Conservation (phyloP, 92 coral and sea anemone genomes). For the Porites divaricata region DNA sequence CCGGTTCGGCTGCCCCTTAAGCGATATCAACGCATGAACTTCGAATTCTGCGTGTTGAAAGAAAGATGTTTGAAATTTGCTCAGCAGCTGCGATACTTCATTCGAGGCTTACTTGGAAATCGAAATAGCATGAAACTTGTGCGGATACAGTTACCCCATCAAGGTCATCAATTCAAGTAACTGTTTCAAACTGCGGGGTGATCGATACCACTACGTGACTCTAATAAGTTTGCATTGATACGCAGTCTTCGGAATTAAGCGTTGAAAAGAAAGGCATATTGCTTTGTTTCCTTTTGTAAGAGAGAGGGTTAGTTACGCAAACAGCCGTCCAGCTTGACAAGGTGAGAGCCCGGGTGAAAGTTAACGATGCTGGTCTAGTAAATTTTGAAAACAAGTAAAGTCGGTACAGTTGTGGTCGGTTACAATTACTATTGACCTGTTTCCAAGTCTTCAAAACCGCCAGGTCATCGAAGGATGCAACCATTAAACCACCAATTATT, state of each 20-base stretch:
- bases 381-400: not conserved
- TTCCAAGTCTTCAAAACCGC: not conserved
- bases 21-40: slow-evolving; percentile 1
- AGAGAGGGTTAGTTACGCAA: not conserved
- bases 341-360: not conserved
- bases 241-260: not conserved
- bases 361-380: no score
- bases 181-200: not conserved
- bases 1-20: slow-evolving; percentile 28
- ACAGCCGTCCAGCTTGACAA: not conserved
- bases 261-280: not conserved
- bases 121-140: not conserved
- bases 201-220: not conserved
- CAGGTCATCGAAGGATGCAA: not conserved
- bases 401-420: not conserved
- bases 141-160: not conserved
- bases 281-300: no score
- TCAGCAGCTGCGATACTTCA: slow-evolving; percentile 41
- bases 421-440: not conserved
- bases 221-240: not conserved
- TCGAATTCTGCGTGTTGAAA: not conserved
- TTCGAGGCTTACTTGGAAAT: not conserved
- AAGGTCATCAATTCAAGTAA: not conserved
- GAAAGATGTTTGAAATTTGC: not conserved
- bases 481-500: not conserved